These are phyloP conservation scores for Nothocercus nigrocapillus DNA, from an alignment of 2,113 vertebrate genomes.

Conservation along the genomic window DNA sequence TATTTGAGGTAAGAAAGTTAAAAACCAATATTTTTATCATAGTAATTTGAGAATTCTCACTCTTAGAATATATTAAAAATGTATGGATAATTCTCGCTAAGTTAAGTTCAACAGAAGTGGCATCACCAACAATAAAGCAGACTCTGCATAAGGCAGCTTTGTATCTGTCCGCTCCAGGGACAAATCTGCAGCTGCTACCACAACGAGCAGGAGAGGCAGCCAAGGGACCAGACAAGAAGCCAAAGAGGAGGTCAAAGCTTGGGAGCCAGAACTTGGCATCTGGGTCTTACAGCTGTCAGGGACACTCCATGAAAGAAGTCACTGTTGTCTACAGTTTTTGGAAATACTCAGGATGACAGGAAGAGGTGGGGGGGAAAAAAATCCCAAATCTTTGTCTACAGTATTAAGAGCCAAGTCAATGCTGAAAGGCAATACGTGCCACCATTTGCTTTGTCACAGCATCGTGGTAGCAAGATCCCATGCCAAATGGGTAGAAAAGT, in stretches of 20 bases:
- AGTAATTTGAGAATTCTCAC: not conserved
- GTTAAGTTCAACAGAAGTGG: not conserved
- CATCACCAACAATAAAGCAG: not conserved
- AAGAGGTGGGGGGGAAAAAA: not conserved
- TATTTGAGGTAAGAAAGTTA: not conserved
- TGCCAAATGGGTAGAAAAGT: not conserved
- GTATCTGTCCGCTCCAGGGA: not conserved
- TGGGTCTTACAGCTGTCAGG: conserved; percentile 24
- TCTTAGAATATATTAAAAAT: not conserved
- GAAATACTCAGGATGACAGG: conserved; percentile 5
- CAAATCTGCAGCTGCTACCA: not conserved
- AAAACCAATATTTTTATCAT: not conserved
- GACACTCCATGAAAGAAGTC: not conserved
- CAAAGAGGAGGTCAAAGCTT: not conserved
- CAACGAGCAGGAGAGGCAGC: not conserved
- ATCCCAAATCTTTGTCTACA: not conserved
- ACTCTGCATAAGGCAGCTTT: not conserved
- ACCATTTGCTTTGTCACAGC: not conserved
- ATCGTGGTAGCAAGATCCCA: not conserved
- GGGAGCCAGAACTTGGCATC: conserved; percentile 35
- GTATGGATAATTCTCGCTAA: not conserved
- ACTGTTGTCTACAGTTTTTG: not conserved
- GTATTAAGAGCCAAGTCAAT: not conserved
- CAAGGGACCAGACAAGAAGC: conserved; percentile 18
- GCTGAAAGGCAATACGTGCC: not conserved